phyloP scores from a whole-genome alignment of 2,888 invertebrate genomes.

The Elmis aenea region DNA sequence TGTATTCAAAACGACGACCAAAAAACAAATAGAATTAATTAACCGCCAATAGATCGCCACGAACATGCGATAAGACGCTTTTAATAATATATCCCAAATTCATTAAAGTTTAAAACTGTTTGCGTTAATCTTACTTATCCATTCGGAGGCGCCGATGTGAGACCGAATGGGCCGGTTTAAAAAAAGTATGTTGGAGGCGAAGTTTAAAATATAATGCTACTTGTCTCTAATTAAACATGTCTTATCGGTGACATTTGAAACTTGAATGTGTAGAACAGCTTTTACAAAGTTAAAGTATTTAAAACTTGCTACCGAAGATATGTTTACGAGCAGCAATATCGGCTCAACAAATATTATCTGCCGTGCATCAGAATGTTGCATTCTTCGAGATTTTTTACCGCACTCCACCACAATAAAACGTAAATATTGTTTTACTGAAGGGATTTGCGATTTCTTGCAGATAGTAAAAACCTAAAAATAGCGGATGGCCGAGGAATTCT shows the following conservation, averaged over 20 bases:
- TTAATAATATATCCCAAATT: conserved; percentile 18
- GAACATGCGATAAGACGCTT: conserved; percentile 15
- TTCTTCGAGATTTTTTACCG: conserved; percentile 10
- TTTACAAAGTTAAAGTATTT: conserved; percentile 26
- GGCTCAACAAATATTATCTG: conserved; percentile 21
- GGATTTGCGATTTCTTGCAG: too few relatives aligned
- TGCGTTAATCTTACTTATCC: conserved; percentile 19
- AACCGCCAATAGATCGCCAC: conserved; percentile 13
- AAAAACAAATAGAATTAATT: conserved; percentile 11
- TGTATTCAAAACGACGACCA: conserved; percentile 7
- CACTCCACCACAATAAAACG: conserved; percentile 13
- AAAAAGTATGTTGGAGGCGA: conserved; percentile 12
- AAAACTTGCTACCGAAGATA: conserved; percentile 25
- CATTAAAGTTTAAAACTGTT: conserved; percentile 20
- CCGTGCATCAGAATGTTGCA: conserved; percentile 22
- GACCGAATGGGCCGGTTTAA: conserved; percentile 9
- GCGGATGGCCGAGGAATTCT: too few relatives aligned
- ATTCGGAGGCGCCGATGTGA: conserved; percentile 14
- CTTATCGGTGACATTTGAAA: conserved; percentile 23
- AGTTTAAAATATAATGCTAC: conserved; percentile 19
- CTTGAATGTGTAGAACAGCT: conserved; percentile 21
- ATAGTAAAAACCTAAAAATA: too few relatives aligned
- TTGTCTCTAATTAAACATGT: conserved; percentile 23
- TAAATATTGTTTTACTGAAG: too few relatives aligned
- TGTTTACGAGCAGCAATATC: conserved; percentile 25